Evolutionary conservation across 2,888 invertebrate species (phyloP).

Genomic region (Patella caerulea): DNA sequence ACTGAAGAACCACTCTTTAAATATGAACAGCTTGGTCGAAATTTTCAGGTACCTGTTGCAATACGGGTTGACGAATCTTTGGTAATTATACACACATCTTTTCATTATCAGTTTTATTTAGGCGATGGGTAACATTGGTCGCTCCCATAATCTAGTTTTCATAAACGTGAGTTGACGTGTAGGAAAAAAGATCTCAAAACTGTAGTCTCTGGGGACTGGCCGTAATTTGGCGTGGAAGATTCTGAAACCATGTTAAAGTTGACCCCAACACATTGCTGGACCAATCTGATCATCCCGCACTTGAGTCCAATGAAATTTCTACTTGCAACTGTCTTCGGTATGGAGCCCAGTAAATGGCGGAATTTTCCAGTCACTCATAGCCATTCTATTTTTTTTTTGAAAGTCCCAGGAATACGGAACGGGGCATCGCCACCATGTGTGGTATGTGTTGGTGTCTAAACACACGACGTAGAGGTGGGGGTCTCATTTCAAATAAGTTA

Average conservation of each 20-base stretch:
- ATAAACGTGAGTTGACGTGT: neutral
- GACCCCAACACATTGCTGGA: neutral
- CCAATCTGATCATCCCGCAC: neutral
- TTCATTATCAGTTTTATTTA: neutral
- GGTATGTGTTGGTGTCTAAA: neutral
- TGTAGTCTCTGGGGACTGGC: neutral
- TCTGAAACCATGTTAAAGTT: constrained; percentile 2
- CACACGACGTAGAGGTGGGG: neutral
- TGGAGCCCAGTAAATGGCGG: neutral
- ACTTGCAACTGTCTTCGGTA: neutral
- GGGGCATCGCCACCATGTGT: constrained; percentile 3
- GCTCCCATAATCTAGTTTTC: neutral
- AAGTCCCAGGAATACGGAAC: neutral
- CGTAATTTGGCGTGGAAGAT: neutral
- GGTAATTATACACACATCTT: neutral
- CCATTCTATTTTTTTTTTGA: neutral
- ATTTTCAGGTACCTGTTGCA: neutral
- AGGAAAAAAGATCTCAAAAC: neutral
- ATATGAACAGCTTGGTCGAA: neutral
- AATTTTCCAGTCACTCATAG: neutral
- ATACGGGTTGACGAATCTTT: neutral
- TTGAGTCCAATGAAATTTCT: neutral
- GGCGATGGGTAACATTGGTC: neutral
- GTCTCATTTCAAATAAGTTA: neutral
- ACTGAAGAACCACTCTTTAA: neutral